Evolutionary conservation across 2,797 vertebrate genomes (phyloP), one percentile per base, ranked within the genome.

Genomic region (Parotocinclus haroldoi): DNA sequence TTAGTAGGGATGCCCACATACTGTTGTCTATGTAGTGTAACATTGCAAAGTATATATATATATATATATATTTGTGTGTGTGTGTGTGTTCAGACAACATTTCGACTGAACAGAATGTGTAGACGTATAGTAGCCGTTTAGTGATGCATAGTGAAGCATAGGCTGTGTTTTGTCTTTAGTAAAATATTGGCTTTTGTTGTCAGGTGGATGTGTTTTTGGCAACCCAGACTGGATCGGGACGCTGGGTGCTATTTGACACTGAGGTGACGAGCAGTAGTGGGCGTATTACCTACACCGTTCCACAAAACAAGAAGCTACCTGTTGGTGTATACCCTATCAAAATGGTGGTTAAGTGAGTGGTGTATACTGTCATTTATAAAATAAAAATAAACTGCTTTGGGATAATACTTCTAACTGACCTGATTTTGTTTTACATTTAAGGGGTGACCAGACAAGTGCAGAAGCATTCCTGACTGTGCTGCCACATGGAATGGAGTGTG

Each of bases 391-490:
- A 1, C 8, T 42, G 10, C 1, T 42, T 1, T 42, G 8, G 9
- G 1, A 3, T 48, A 48, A 48, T 48, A n/a, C 13, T 48, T 48
- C 5, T 11, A 48, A 1, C 10, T 44, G 11, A 44, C 11, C 11
- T 44, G 40, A 44, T 27, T 27, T 27, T 27, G 27, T 27, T 27
- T 27, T 27, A 2, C 9, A 66, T 57, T 56, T 4, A 77, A 99
- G 97, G 83, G 97, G 97, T 0, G 97, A 99, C 87, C 96, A 99
- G 88, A 99, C 97, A 0, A 94, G 91, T 3, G 96, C 96, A 0
- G 96, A 99, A 87, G 98, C 96, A 84, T 98, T 98, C 84, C 90
- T 99, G 81, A 98, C 95, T 0, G 92, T 99, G 75, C 91, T 99
- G 80, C 97, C 96, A 0, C 90, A 84, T 48, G 92, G 92, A 76